Evolutionary conservation across 2,113 vertebrate genomes (phyloP).

Genomic region (Hystrix cristata): DNA sequence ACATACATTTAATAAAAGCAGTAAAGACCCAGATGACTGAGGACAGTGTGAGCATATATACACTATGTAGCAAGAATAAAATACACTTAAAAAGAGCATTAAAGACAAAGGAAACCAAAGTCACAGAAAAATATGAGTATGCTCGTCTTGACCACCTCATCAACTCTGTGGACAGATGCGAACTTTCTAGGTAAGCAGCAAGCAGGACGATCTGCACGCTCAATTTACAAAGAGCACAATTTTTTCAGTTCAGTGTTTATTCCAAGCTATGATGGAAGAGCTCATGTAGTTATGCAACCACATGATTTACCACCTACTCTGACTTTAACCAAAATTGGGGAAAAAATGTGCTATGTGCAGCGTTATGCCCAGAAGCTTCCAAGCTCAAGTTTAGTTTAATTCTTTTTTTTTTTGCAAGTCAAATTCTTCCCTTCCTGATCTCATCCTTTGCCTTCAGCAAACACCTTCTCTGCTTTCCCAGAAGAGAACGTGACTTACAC

Average conservation of each 20-base stretch:
- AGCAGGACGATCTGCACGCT: background rate
- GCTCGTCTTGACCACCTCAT: background rate
- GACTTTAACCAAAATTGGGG: background rate
- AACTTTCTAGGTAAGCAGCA: background rate
- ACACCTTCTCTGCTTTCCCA: background rate
- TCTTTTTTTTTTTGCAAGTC: background rate
- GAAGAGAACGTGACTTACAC: background rate
- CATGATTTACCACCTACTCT: background rate
- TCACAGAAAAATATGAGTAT: background rate
- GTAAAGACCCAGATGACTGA: background rate
- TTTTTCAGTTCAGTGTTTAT: background rate
- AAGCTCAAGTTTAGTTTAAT: background rate
- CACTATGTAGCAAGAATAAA: background rate
- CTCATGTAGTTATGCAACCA: background rate
- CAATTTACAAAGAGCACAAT: background rate
- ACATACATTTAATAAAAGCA: background rate
- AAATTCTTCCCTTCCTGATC: slow-evolving; percentile 14
- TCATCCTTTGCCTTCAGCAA: slow-evolving; percentile 3
- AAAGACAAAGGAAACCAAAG: background rate
- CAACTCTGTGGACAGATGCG: background rate
- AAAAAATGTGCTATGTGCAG: background rate
- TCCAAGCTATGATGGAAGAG: background rate
- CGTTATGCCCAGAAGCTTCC: background rate
- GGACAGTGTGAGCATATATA: background rate
- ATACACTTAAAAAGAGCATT: background rate